Evolutionary conservation across 37 sponge, comb jelly and placozoan species (phyloP), one percentile per base, ranked within the genome.

Genomic region (Theonella swinhoei): DNA sequence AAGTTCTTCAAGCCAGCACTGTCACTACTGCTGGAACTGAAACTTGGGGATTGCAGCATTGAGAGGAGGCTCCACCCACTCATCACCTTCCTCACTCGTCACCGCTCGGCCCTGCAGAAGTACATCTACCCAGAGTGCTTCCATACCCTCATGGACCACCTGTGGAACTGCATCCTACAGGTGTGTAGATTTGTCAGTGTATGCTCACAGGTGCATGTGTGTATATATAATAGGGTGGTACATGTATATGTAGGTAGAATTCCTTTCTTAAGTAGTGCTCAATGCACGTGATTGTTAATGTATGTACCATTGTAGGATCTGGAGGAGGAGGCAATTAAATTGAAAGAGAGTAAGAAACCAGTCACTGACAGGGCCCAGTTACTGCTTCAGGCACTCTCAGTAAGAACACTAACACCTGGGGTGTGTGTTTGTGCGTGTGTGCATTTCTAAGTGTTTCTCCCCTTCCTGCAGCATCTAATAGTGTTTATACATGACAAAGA

Each of bases 21-120:
- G 37, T 78, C 83, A 17, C 73, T 87, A 31, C 76, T 93, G 63
- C 79, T 89, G 64, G 83, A 86, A 77, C 76, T 93, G 75, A 80
- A 83, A 66, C 70, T 93, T 7, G 72, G 40, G 26, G 41, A 78
- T 0, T 85, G 72, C 38, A 22, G 89, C 39, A 78, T 89, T n/a
- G 85, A 86, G 76, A 85, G 81, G 75, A 69, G 93, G 59, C 72
- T 93, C 38, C 23, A 65, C n/a, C 89, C 93, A 31, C 66, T 93
- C 29, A 64, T 82, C 32, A 66, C 78, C 30, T 93, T 70, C 61
- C 75, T 93, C 28, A 30, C 64, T 19, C 62, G 83, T 35, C 93
- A 93, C 70, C 37, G 76, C n/a, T 26, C 4, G 20, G 81, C 81
- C 62, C 78, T 93, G 68, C 70, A 72, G 43, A 86, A 93, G 80